phyloP scores from a whole-genome alignment of 2,797 vertebrate genomes.

The Micromesistius poutassou region DNA sequence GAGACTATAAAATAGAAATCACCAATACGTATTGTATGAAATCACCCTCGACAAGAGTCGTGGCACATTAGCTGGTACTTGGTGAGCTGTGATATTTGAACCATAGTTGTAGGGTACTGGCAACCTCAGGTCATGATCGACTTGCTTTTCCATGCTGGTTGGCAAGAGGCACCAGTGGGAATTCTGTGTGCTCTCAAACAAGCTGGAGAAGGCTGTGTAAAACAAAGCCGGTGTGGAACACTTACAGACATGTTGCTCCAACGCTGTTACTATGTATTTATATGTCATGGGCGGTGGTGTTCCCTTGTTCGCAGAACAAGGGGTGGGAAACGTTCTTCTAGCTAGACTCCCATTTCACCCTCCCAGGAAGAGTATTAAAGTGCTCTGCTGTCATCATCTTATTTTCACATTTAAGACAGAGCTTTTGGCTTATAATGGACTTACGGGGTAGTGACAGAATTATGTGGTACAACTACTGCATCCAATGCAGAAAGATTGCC shows the following conservation, averaged over 20 bases:
- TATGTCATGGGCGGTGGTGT: not conserved
- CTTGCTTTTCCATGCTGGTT: conserved; percentile 49
- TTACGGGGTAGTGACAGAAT: not conserved
- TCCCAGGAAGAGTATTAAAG: not conserved
- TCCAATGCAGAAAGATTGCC: not conserved
- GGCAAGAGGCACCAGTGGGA: conserved; percentile 36
- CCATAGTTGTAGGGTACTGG: conserved; percentile 56
- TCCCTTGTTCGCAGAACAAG: not conserved
- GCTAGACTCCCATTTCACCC: not conserved
- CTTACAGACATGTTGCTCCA: not conserved
- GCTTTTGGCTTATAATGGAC: not conserved
- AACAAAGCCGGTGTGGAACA: conserved; percentile 22
- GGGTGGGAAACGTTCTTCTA: not conserved
- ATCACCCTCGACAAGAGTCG: conserved; percentile 48
- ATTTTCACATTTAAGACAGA: not conserved
- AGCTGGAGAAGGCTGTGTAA: conserved; percentile 9
- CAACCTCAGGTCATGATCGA: conserved; percentile 50
- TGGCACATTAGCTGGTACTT: conserved; percentile 53
- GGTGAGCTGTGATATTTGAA: conserved; percentile 59
- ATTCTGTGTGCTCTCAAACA: conserved; percentile 37
- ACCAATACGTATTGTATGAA: conserved; percentile 39
- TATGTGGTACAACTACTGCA: not conserved
- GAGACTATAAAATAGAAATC: conserved; percentile 50
- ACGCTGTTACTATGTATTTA: not conserved
- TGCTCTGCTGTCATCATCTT: not conserved